Conservation (phyloP, 2,113 vertebrate genomes). For the Colius striatus region DNA sequence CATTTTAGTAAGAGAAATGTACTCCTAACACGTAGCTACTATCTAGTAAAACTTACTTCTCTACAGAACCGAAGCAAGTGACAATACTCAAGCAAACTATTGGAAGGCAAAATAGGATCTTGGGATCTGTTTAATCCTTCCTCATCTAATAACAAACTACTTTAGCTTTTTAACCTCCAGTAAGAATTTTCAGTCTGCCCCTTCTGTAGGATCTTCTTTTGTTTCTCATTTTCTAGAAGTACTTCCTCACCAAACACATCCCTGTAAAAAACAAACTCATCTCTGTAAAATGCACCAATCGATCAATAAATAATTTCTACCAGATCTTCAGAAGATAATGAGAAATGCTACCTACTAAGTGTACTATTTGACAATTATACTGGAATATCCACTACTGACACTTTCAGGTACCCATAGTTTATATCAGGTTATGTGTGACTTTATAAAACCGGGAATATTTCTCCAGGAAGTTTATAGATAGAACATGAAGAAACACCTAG, state of each 20-base stretch:
- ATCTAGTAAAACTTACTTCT: background rate
- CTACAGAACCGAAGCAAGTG: background rate
- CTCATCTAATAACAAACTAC: background rate
- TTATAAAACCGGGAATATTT: background rate
- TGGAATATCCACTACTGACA: background rate
- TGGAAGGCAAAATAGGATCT: background rate
- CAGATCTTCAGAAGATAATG: background rate
- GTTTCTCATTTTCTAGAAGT: background rate
- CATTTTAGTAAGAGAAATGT: background rate
- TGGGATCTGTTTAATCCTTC: background rate
- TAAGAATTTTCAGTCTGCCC: background rate
- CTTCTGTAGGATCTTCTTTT: background rate
- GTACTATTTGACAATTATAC: background rate
- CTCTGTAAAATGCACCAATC: background rate
- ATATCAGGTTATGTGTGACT: background rate
- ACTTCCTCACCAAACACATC: background rate
- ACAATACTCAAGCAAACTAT: background rate
- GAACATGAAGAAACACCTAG: background rate
- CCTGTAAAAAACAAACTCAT: background rate
- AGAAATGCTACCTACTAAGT: background rate
- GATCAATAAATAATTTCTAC: background rate
- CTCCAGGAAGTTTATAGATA: background rate
- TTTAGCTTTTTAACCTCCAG: background rate
- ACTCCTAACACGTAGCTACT: background rate
- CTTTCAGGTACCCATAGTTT: background rate